These are phyloP conservation scores for Lepidurus arcticus DNA, from an alignment of 1,140 invertebrate species.

Conservation along the genomic window DNA sequence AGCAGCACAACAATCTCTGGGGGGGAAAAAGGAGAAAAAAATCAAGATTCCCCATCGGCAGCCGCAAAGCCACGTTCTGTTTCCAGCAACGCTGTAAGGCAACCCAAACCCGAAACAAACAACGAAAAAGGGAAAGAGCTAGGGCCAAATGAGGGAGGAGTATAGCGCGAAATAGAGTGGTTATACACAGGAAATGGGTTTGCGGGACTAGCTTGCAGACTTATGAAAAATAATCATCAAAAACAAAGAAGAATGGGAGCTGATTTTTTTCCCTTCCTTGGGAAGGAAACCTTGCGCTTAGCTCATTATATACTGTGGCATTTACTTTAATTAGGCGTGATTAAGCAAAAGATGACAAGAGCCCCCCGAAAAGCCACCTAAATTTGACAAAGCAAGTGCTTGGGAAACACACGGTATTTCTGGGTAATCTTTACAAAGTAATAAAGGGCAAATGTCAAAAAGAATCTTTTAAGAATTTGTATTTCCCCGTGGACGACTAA, in stretches of 20 bases:
- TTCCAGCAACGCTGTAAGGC: no score
- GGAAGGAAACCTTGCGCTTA: background rate
- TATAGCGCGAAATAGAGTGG: background rate
- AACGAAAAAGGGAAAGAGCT: background rate
- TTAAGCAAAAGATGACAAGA: background rate
- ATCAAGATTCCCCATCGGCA: no score
- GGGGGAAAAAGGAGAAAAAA: background rate
- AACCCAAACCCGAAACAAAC: no score
- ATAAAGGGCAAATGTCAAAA: no score
- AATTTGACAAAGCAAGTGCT: no score
- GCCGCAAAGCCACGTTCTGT: no score
- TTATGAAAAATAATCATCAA: background rate
- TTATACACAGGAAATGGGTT: background rate
- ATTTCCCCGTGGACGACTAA: no score
- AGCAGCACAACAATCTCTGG: background rate
- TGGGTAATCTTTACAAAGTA: no score
- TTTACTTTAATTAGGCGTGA: background rate
- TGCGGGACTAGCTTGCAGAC: background rate
- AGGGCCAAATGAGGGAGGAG: background rate
- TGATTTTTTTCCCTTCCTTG: background rate
- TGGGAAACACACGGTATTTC: no score
- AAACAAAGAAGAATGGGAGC: background rate
- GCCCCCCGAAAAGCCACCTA: no score
- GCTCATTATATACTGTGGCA: background rate
- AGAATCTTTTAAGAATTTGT: no score